Conservation (phyloP, 1,140 invertebrate genomes). For the Aphaenogaster rudis region DNA sequence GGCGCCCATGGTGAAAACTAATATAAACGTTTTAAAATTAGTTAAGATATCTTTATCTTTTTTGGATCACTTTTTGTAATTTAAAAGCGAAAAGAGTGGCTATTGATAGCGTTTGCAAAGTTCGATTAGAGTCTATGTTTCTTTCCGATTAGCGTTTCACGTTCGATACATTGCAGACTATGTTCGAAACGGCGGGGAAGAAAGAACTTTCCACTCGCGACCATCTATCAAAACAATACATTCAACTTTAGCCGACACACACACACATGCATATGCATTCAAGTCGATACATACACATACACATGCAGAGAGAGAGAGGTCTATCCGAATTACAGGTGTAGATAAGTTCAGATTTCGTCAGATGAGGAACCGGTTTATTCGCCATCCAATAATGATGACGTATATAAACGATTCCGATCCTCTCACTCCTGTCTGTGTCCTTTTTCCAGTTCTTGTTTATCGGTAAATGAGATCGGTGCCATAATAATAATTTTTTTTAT, state of each 20-base stretch:
- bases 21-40: neutral
- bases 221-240: neutral
- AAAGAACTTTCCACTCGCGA: neutral
- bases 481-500: neutral
- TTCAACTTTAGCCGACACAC: neutral
- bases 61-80: neutral
- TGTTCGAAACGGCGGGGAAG: neutral
- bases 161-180: neutral
- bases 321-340: neutral
- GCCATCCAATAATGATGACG: neutral
- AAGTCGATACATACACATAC: neutral
- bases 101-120: neutral
- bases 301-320: neutral
- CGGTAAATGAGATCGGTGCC: neutral
- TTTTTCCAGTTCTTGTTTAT: neutral
- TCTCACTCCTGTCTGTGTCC: neutral
- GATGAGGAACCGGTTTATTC: slow-evolving; percentile 2
- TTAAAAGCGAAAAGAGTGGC: neutral
- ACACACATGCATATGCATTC: neutral
- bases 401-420: neutral
- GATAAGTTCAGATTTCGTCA: neutral
- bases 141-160: neutral
- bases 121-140: neutral
- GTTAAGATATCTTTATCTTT: neutral
- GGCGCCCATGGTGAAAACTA: neutral